Base-by-base conservation (phyloP, 2,797 vertebrate species). In the Botia almorhae region DNA sequence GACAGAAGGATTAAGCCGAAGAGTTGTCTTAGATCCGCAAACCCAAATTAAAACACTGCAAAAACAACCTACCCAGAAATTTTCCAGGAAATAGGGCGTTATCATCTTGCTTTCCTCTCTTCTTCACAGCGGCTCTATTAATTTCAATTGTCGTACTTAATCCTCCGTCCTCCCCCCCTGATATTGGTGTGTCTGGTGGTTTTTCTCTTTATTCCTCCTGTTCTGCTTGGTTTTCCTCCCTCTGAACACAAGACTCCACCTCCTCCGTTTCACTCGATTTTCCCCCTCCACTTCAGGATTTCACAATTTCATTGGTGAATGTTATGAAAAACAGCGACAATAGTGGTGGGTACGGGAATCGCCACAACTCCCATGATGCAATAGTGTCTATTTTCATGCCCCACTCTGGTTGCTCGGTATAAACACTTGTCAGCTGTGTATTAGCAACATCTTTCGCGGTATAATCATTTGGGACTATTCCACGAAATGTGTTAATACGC, bases 81-180 rank as follows among this genome's bases (percentile, higher is more conserved):
- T 95, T 92, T 98, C 96, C 73, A 94, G 92, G 93, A 98, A 98
- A 93, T 96, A 96, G 82, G 96, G 96, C 93, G 96, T 95, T 93
- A 95, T 94, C 96, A 96, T 96, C 90, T 91, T 95, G 93, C 17
- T 56, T 26, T 82, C 85, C 83, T 91, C 89, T 86, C 68, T 86
- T 88, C 87, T 87, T 84, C 78, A 81, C 86, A 78, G 85, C 83
- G 64, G 73, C 84, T 84, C 74, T 81, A 77, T 84, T 81, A 51
- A 82, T 85, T 83, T 88, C 84, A 82, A 81, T 55, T 82, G 50
- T 83, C 70, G 85, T 88, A 87, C 89, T 91, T 90, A 85, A 90
- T 90, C 91, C 91, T 29, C 88, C 83, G 89, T 90, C 87, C 90
- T 92, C 86, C 88, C 88, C 88, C 88, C 81, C 23, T 26, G 87